Evolutionary conservation across 1,140 invertebrate species (phyloP).

Genomic region (Zaprionus ornatus): DNA sequence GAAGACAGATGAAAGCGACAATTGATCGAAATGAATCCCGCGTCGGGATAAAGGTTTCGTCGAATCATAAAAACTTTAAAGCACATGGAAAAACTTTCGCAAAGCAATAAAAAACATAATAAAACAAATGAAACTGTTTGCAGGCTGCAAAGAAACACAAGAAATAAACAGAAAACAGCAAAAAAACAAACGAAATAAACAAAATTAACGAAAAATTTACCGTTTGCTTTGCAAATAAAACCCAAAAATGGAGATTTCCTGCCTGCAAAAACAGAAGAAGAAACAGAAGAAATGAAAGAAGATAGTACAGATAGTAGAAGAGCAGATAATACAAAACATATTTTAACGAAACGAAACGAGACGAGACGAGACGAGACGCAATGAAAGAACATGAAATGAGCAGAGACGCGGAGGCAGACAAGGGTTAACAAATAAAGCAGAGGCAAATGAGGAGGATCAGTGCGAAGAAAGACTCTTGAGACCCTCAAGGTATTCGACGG

Average conservation of each 20-base stretch:
- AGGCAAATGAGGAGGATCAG: slow-evolving; percentile 19
- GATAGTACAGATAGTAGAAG: slow-evolving; percentile 61
- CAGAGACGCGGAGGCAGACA: background rate
- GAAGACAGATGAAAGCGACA: slow-evolving; percentile 18
- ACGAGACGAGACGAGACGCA: slow-evolving; percentile 7
- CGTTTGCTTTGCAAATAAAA: slow-evolving; percentile 84
- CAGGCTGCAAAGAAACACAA: slow-evolving; percentile 10
- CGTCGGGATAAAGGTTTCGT: background rate
- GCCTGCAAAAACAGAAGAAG: slow-evolving; percentile 78
- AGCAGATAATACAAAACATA: slow-evolving; percentile 49
- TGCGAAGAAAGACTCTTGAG: slow-evolving; percentile 1
- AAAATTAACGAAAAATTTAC: slow-evolving; percentile 67
- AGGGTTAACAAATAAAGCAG: background rate
- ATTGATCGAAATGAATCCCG: slow-evolving; percentile 11
- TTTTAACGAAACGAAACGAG: slow-evolving; percentile 24
- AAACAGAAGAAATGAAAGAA: slow-evolving; percentile 55
- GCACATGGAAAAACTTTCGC: slow-evolving; percentile 39
- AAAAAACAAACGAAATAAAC: slow-evolving; percentile 27
- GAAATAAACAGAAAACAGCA: slow-evolving; percentile 42
- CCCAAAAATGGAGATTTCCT: slow-evolving; percentile 84
- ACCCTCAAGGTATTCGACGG: background rate
- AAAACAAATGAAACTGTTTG: slow-evolving; percentile 22
- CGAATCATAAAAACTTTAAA: slow-evolving; percentile 19
- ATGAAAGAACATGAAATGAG: slow-evolving; percentile 14
- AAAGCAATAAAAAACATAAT: slow-evolving; percentile 46